Evolutionary conservation across 1,140 invertebrate genomes (phyloP), one percentile per base, ranked within the genome.

Genomic region (Sycophaga agraensis): DNA sequence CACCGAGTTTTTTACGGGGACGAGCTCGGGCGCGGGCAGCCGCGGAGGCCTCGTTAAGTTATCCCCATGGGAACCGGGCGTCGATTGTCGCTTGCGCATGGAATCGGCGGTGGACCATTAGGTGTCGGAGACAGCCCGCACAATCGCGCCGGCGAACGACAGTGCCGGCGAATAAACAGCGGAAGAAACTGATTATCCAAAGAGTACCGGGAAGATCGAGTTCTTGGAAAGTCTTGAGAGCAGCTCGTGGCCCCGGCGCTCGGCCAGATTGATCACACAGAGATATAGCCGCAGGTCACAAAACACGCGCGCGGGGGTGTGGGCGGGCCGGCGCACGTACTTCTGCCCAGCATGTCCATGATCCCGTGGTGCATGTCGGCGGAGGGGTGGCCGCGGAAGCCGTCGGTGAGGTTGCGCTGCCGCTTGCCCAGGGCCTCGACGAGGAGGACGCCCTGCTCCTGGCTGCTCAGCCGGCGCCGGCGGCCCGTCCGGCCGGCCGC

Each of bases 301-400:
- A 39, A 39, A 9, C 4, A 39, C 16, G 7, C 16, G 2, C 21
- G n/a, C 42, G 5, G 17, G 17, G 17, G 2, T 26, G 9, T 14
- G 5, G 2, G 21, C 43, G 14, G 2, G 8, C 3, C 17, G 48
- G n/a, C n/a, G n/a, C n/a, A 62, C 87, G 82, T 85, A 91, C 90
- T 92, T 88, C 89, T 87, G 59, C 89, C 89, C 64, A 92, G 80
- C 83, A 92, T 88, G 71, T 91, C 88, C 83, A 91, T 89, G 60
- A 92, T 86, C 58, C 87, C 86, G 66, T 86, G 87, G 59, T 89
- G 87, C 53, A 86, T 82, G 64, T 83, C 79, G 14, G 56, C 24
- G 1, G 11, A n/a, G 0, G 26, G 28, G 16, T 66, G 65, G 63
- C 78, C 71, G 31, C 73, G 74, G 14, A 21, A 58, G 9, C 53